Percentiles rank a stretch among this genome's conserved stretches.
Conservation (phyloP, 2,797 vertebrate genomes). For the Ispidina picta region DNA sequence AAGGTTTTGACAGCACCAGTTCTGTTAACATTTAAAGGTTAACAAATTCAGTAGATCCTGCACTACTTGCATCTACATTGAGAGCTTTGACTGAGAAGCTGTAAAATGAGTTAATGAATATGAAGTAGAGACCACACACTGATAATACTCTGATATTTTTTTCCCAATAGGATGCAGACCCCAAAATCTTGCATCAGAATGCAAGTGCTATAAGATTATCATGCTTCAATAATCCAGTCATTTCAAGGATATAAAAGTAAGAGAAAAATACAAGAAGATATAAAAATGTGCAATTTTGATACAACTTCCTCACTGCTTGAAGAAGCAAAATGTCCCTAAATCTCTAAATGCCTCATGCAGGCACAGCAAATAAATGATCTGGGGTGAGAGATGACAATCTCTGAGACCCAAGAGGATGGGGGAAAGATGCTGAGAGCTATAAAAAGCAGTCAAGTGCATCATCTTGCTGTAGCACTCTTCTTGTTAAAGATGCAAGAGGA, state of each 20-base stretch:
- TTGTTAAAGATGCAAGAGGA: conserved; percentile 28
- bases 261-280: not conserved
- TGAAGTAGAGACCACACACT: not conserved
- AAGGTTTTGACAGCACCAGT: not conserved
- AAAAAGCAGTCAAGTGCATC: conserved; percentile 18
- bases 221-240: not conserved
- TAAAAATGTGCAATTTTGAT: not conserved
- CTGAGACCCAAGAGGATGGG: not conserved
- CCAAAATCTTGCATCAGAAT: not conserved
- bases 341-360: not conserved
- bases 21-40: conserved; percentile 24
- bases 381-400: conserved; percentile 29
- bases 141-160: not conserved
- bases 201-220: not conserved
- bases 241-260: not conserved
- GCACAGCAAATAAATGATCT: not conserved
- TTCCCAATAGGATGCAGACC: not conserved
- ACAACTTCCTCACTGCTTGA: not conserved
- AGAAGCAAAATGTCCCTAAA: not conserved
- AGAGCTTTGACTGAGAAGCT: not conserved
- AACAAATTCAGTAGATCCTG: conserved; percentile 28
- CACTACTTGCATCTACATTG: not conserved
- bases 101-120: not conserved
- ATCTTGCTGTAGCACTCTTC: not conserved
- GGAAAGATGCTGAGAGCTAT: conserved; percentile 6